phyloP scores from a whole-genome alignment of 2,888 invertebrate genomes.

The Siphonodentalium dalli region DNA sequence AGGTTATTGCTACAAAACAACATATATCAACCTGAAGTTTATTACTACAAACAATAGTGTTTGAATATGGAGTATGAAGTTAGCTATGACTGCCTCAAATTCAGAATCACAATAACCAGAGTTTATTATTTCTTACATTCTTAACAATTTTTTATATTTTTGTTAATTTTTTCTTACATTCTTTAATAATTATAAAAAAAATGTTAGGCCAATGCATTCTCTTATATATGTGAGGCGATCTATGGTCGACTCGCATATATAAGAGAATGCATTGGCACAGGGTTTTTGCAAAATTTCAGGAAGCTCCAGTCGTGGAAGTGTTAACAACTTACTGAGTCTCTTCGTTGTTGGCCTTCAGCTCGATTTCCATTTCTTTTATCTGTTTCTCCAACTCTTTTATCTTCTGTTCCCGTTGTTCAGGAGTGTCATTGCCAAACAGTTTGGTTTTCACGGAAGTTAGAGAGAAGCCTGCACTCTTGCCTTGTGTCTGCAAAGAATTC shows the following conservation, averaged over 20 bases:
- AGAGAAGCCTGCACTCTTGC: conserved; percentile 56
- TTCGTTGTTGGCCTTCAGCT: conserved; percentile 46
- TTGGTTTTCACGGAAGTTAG: conserved; percentile 61
- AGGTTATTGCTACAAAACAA: too few relatives aligned
- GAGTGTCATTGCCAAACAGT: conserved; percentile 62
- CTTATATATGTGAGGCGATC: too few relatives aligned
- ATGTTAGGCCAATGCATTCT: too few relatives aligned
- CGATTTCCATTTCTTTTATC: conserved; percentile 55
- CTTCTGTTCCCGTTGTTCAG: conserved; percentile 60
- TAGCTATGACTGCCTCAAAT: background rate
- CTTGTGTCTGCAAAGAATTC: conserved; percentile 43
- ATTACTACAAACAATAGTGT: background rate
- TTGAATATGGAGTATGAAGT: background rate
- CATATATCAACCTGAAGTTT: too few relatives aligned
- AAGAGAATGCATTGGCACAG: too few relatives aligned
- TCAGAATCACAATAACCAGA: background rate
- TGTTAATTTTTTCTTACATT: too few relatives aligned
- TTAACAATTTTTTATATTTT: too few relatives aligned
- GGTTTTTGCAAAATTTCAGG: too few relatives aligned
- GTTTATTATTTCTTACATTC: too few relatives aligned
- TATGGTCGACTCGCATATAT: too few relatives aligned
- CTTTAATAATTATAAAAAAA: too few relatives aligned
- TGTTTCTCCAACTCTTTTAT: conserved; percentile 62
- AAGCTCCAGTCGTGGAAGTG: too few relatives aligned
- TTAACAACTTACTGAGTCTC: conserved; percentile 61